Conservation (phyloP, 2,888 invertebrate species). For the Merodon equestris region DNA sequence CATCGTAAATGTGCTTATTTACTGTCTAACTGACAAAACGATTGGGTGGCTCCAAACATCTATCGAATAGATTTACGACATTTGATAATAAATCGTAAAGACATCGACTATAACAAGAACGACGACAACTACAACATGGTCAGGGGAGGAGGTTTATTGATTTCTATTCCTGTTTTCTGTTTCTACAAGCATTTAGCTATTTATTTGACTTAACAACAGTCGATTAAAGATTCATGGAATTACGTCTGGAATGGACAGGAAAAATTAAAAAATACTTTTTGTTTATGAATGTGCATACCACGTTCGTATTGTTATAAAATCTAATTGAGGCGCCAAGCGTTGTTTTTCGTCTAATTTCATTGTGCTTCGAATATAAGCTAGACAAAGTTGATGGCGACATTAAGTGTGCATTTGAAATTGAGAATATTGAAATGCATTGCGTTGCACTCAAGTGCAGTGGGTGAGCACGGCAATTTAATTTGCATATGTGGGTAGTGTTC, state of each 20-base stretch:
- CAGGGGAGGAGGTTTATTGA: conserved; percentile 41
- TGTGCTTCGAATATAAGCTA: too few species aligned
- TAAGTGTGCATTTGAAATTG: conserved; percentile 1
- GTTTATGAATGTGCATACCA: conserved; percentile 18
- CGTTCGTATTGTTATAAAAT: not conserved
- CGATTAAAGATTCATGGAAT: conserved; percentile 47
- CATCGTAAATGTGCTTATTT: conserved; percentile 45
- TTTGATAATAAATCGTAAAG: conserved; percentile 59
- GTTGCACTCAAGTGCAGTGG: too few species aligned
- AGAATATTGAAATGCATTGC: too few species aligned
- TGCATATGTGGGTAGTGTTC: too few species aligned
- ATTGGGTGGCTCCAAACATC: not conserved
- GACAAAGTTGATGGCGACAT: not conserved
- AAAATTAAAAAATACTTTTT: too few species aligned
- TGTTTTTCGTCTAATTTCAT: not conserved
- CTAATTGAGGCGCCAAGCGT: conserved; percentile 31
- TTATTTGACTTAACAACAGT: not conserved
- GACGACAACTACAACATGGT: conserved; percentile 15
- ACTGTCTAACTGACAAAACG: conserved; percentile 12
- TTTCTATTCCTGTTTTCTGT: not conserved
- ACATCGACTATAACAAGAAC: not conserved
- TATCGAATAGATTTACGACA: conserved; percentile 54
- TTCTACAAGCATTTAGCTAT: too few species aligned
- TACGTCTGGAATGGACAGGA: conserved; percentile 21
- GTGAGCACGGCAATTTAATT: too few species aligned